phyloP scores from a whole-genome alignment of 1,140 invertebrate genomes.

The Triops cancriformis region DNA sequence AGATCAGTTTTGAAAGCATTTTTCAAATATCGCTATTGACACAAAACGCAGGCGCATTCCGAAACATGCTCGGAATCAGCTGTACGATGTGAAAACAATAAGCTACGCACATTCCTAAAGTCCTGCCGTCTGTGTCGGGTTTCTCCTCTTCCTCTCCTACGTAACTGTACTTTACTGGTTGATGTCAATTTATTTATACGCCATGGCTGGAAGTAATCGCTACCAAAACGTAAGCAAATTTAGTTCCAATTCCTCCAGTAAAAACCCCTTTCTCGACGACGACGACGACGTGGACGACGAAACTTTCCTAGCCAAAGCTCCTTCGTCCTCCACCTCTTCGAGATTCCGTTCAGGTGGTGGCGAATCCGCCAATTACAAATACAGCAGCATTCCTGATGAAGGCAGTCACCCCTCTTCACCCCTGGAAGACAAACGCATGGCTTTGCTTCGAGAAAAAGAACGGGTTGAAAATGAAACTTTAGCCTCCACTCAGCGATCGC shows the following conservation, averaged over 20 bases:
- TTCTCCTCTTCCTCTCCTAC: neutral
- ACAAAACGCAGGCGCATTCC: no score
- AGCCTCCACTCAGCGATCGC: conserved; percentile 2
- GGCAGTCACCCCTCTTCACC: neutral
- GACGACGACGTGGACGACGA: conserved; percentile 27
- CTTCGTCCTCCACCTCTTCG: neutral
- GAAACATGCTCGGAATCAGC: no score
- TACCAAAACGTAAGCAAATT: neutral
- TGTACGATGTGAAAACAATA: no score
- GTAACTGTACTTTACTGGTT: neutral
- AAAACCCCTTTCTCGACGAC: conserved; percentile 26
- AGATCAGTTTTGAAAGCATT: no score
- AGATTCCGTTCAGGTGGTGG: conserved; percentile 15
- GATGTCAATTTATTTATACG: neutral
- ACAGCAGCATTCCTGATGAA: conserved; percentile 20
- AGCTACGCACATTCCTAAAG: no score
- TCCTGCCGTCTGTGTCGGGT: neutral
- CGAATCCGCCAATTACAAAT: conserved; percentile 21
- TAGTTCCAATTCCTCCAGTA: neutral
- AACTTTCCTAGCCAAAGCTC: conserved; percentile 19
- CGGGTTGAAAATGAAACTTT: conserved; percentile 22
- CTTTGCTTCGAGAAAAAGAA: conserved; percentile 22
- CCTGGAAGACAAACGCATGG: conserved; percentile 16
- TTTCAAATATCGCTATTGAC: no score
- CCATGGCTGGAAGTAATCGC: neutral